These are phyloP conservation scores for Athene cunicularia DNA, from an alignment of 2,113 vertebrate species.

Conservation along the genomic window DNA sequence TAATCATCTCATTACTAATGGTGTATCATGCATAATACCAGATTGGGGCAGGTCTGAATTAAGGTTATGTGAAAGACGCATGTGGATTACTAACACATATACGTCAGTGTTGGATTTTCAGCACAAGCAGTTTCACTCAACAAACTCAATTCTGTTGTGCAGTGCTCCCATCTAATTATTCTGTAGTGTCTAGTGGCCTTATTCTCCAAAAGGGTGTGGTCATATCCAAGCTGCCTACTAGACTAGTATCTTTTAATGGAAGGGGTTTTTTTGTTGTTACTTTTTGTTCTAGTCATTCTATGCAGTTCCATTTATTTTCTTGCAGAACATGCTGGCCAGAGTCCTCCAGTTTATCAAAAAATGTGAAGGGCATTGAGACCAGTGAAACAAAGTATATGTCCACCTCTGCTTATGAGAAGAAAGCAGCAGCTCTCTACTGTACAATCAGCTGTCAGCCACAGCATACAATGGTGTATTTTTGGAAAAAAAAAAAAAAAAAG, in stretches of 20 bases:
- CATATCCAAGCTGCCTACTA: neutral
- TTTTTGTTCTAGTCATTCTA: neutral
- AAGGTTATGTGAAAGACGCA: neutral
- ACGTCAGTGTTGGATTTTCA: neutral
- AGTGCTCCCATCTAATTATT: neutral
- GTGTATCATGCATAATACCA: neutral
- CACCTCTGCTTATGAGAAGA: neutral
- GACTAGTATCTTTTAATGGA: neutral
- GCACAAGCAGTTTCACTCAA: neutral
- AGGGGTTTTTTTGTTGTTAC: neutral
- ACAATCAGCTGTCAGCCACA: neutral
- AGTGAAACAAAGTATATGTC: fast-evolving
- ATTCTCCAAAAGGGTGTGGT: neutral
- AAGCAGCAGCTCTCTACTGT: neutral
- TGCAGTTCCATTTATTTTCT: neutral
- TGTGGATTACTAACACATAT: neutral
- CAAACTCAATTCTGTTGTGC: neutral
- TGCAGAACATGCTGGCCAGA: neutral
- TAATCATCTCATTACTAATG: neutral
- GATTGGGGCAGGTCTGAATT: neutral
- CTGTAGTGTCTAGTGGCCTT: neutral
- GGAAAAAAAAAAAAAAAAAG: neutral
- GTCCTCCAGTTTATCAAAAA: neutral
- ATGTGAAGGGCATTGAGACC: neutral
- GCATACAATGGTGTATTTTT: neutral